A percentile compares a stretch with the other conserved stretches of the same genome.
Evolutionary conservation across 2,797 vertebrate species (phyloP).

Genomic region (Leuciscus waleckii): DNA sequence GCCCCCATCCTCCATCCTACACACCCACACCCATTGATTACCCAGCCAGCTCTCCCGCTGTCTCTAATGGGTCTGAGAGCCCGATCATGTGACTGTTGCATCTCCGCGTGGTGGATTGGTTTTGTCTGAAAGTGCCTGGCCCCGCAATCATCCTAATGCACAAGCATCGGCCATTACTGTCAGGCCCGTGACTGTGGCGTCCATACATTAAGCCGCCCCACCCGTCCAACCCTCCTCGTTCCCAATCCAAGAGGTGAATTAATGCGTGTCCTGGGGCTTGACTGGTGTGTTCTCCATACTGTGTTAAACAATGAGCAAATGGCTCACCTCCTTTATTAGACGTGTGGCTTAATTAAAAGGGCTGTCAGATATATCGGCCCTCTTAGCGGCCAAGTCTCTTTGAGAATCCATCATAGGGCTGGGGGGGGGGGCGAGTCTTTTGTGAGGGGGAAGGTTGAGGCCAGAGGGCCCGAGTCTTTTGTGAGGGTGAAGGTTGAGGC

Average conservation of each 20-base stretch:
- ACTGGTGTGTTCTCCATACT: conserved; percentile 79
- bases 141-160: conserved; percentile 88
- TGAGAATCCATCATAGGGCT: conserved; percentile 52
- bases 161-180: conserved; percentile 87
- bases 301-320: conserved; percentile 79
- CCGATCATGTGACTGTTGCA: conserved; percentile 59
- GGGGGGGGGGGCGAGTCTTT: conserved; percentile 59
- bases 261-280: conserved; percentile 75
- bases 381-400: conserved; percentile 20
- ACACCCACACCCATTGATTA: conserved; percentile 84
- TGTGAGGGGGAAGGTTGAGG: conserved; percentile 63
- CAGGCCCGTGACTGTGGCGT: conserved; percentile 67
- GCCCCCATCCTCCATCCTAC: conserved; percentile 48
- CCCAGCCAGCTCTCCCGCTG: conserved; percentile 82
- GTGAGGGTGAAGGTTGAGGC: conserved; percentile 63
- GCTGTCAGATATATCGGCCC: conserved; percentile 68
- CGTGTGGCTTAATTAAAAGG: conserved; percentile 77
- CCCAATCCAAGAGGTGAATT: conserved; percentile 80
- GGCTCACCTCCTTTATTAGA: conserved; percentile 67
- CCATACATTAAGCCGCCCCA: conserved; percentile 71
- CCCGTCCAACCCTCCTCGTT: conserved; percentile 61
- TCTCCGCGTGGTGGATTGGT: conserved; percentile 67
- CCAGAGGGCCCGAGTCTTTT: conserved; percentile 58
- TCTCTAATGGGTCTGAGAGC: conserved; percentile 82
- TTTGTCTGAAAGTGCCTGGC: conserved; percentile 69